Evolutionary conservation across 2,888 invertebrate species (phyloP).

Genomic region (Tortricodes alternella): DNA sequence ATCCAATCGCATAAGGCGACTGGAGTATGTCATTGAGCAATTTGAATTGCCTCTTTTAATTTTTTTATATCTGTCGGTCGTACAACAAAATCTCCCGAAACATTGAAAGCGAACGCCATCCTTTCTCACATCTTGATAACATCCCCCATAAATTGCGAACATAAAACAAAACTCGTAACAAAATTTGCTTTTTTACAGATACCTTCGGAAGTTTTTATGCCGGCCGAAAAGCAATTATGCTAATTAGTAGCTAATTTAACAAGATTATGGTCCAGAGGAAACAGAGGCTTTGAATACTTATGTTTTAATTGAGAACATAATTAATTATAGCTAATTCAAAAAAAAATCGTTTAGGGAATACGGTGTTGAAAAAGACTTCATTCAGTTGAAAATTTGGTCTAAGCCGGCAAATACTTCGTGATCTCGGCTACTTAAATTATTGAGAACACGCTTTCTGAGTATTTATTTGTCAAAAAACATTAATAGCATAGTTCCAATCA

Average conservation of each 20-base stretch:
- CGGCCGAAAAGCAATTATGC: conserved; percentile 21
- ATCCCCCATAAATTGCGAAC: conserved; percentile 15
- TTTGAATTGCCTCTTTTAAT: too few species aligned
- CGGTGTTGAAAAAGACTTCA: background rate
- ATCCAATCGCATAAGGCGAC: too few species aligned
- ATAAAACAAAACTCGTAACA: conserved; percentile 16
- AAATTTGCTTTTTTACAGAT: conserved; percentile 23
- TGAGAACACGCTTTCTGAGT: too few species aligned
- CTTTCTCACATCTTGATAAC: conserved; percentile 22
- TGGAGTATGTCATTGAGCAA: too few species aligned
- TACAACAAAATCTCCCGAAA: background rate
- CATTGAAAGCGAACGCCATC: background rate
- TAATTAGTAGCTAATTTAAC: conserved; percentile 25
- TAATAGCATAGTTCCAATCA: too few species aligned
- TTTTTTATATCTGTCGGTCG: too few species aligned
- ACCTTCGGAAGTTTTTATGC: conserved; percentile 18
- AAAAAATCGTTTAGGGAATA: conserved; percentile 7
- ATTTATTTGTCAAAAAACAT: too few species aligned
- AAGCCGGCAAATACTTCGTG: too few species aligned
- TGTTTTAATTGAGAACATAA: conserved; percentile 30
- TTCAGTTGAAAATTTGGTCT: too few species aligned
- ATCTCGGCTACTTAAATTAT: too few species aligned
- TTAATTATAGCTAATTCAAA: conserved; percentile 33
- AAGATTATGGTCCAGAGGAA: conserved; percentile 20
- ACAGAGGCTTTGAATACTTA: conserved; percentile 20